Base-by-base conservation (phyloP, 2,113 vertebrate genomes). In the Pungitius pungitius region DNA sequence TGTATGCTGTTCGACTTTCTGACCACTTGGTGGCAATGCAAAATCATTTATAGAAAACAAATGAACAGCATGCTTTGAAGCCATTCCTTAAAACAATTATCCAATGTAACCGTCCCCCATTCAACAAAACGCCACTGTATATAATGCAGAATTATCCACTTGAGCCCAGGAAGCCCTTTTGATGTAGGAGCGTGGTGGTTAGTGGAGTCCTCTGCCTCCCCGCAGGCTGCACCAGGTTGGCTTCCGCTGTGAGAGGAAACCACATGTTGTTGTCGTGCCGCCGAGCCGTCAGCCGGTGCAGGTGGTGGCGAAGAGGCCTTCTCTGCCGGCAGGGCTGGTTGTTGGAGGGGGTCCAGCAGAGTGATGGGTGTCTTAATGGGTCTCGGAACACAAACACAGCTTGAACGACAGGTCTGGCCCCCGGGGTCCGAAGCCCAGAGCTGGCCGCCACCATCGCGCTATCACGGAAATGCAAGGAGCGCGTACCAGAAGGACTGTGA, bases 281-380 rank as follows among this genome's bases (percentile, higher is more conserved):
- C 74, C 4, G 63, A 88, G 77, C 77, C 88, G 75, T 89, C 86
- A 90, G 85, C 83, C 78, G n/a, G 74, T 68, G 83, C 88, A 91
- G 91, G 88, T 92, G 89, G 77, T 43, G 73, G 86, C 84, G 33
- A 4, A 80, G 51, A 49, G 30, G 55, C 39, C 56, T 39, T 84
- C 63, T 78, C 45, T 85, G 71, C 56, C 22, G 52, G 63, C 70
- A 35, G 73, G 57, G 64, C 74, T 43, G 52, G 39, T 39, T 13
- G 56, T 55, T 6, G 17, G 33, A 47, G 39, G 10, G 37, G 14
- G 22, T 64, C 30, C 54, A 67, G 76, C 55, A 51, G 75, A 92
- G 74, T 88, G 90, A 93, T 43, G 63, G 42, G n/a, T 83, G 84
- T 87, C 77, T n/a, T 90, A 88, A 88, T 89, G 73, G 76, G 26